Base-by-base conservation (phyloP, 2,113 vertebrate genomes). In the Pomatorhinus ruficollis region DNA sequence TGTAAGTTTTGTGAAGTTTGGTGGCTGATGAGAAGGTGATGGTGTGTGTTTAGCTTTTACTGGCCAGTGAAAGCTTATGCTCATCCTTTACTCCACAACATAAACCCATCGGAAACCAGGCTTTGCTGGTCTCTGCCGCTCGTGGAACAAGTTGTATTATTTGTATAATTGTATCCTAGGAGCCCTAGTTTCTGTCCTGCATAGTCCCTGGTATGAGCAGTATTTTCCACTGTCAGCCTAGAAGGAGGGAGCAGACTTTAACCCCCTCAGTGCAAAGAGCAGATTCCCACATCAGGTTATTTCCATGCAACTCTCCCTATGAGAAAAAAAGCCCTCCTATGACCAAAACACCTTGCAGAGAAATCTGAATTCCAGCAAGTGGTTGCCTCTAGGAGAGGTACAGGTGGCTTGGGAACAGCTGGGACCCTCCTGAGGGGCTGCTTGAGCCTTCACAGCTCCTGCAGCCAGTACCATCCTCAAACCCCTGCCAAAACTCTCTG, bases 121-220 rank as follows among this genome's bases (percentile, higher is more conserved):
- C 69, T 91, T 37, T 83, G 40, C 70, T 14, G 52, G 44, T 52
- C 94, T 90, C 78, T 50, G 6, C 57, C 0, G 4, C 82, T 85
- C 10, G 3, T 90, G 92, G 87, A 96, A 94, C 90, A 76, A 96
- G 78, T 13, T 49, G 61, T 39, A 7, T 87, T 97, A 91, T 94
- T 97, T 97, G 90, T 97, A 56, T 96, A 50, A 52, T 12, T 49
- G 96, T 97, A 82, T 94, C 96, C 96, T 93, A 97, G 95, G 95
- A 97, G 92, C 75, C 70, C 35, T 87, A 9, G 18, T 85, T 93
- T 87, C 92, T 93, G 75, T 87, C 95, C 92, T 49, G 40, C 63
- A 28, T 50, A 80, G 76, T 74, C 79, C 68, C 72, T 31, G 68
- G 71, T 59, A 74, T 49, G 76, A 93, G 80, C 65, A 7, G 35